Evolutionary conservation across 2,113 vertebrate genomes (phyloP), one percentile per base, ranked within the genome.

Genomic region (Atherinomorus stipes): DNA sequence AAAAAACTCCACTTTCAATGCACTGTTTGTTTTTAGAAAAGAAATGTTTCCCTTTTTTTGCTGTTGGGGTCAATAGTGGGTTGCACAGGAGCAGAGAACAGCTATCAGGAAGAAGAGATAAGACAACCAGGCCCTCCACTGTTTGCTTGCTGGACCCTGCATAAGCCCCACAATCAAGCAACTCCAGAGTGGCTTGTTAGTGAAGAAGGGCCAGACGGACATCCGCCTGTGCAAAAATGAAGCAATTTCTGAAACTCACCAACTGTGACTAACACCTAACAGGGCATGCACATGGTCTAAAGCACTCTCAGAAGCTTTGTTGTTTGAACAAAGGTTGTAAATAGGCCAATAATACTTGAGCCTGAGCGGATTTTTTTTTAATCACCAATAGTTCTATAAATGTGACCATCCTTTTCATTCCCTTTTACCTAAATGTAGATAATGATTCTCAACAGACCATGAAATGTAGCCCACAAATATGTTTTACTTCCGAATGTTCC

Each of bases 181-280:
- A 79, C 79, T 81, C 81, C 84, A 71, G 76, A 85, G 85, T 64
- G 79, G 78, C 86, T 90, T 91, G 87, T 92, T 91, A 91, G 84
- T 22, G 67, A 64, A 68, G 77, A 85, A 54, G 66, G 69, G 78
- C 58, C 67, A 65, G 69, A 59, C 62, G 59, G 18, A 44, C 0
- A 28, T 87, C 31, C 75, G 81, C 84, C 80, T 69, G 81, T 69
- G 87, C 71, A 80, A 81, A 80, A 89, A 85, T 85, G 62, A 85
- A 86, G 87, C 89, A 88, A 91, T 92, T 89, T 89, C 81, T 64
- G 10, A 61, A 64, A 74, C 81, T 81, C 23, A 26, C 74, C 70
- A 56, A 89, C 79, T 85, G 79, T 91, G 90, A 90, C 91, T 86
- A 87, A 90, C 74, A 81, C 85, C 88, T 90, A 84, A 85, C 72